A percentile compares a stretch with the other conserved stretches of the same genome.
These are phyloP conservation scores for Sceloporus tristichus DNA, from an alignment of 2,113 vertebrate species.

Conservation along the genomic window DNA sequence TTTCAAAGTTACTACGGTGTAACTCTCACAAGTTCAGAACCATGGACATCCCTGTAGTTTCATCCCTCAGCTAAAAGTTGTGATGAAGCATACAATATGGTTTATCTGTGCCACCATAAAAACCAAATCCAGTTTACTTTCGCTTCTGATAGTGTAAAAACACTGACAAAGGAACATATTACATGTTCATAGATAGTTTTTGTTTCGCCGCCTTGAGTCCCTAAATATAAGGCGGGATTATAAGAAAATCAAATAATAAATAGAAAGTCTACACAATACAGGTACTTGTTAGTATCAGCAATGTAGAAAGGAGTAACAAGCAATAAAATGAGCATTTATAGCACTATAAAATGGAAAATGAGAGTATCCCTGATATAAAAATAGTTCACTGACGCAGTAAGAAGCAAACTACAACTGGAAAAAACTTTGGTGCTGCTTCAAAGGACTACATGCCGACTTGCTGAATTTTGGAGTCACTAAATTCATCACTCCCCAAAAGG, in stretches of 20 bases:
- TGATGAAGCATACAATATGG: neutral
- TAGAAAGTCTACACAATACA: neutral
- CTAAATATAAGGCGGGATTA: no score
- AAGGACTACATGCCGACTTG: neutral
- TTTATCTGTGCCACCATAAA: neutral
- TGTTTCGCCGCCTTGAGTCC: neutral
- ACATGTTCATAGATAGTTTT: neutral
- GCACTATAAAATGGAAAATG: neutral
- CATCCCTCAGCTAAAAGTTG: neutral
- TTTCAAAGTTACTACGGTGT: no score
- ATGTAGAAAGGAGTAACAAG: neutral
- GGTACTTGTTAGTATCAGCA: neutral
- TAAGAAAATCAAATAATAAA: no score
- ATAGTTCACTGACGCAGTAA: constrained; percentile 43
- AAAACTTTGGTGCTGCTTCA: constrained; percentile 7
- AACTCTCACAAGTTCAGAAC: constrained; percentile 15
- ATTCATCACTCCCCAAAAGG: neutral
- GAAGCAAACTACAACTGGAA: neutral
- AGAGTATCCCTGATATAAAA: neutral
- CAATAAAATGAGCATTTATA: neutral
- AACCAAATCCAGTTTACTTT: neutral
- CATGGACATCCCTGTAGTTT: constrained; percentile 20
- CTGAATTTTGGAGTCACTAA: neutral
- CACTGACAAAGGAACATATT: no score
- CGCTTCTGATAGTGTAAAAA: neutral